Base-by-base conservation (phyloP, 2,113 vertebrate genomes). In the Melanerpes aurifrons region DNA sequence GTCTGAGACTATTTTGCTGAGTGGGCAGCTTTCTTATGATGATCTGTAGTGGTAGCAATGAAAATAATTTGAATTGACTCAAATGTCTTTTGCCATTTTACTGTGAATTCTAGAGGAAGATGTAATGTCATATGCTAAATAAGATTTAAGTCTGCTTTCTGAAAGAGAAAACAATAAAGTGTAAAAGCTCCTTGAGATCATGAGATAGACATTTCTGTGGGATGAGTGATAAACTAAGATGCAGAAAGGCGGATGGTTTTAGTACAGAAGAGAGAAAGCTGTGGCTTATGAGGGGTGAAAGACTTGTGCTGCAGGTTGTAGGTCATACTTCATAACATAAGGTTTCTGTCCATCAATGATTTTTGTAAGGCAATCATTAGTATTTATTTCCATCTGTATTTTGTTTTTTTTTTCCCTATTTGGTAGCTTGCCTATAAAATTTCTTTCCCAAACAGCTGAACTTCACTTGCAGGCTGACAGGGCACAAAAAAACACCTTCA, bases 401-500 rank as follows among this genome's bases (percentile, higher is more conserved):
- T 95, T 82, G 24, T n/a, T n/a, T 71, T 29, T 71, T 96, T 96
- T 91, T 87, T 37, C 54, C 21, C 24, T 71, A 12, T 69, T 78
- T 90, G 54, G 67, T 80, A 87, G 59, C 85, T 93, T 96, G 92
- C 87, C 92, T 94, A 13, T 94, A 77, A 74, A 79, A 87, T 93
- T 82, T 85, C 29, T 90, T 94, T 89, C 71, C 43, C 54, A 87
- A 84, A 64, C 82, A 92, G 67, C 72, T 86, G 86, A 92, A 96
- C 87, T 59, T 94, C 90, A 73, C 91, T 95, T 82, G 74, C 76
- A 86, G 91, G 73, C 81, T 94, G 97, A 92, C 79, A 80, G 75
- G 74, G 86, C 90, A 96, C 81, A 82, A 50, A 78, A 94, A 87
- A 57, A 73, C 79, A 91, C 87, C 94, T 95, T 95, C 81, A 94